phyloP scores from a whole-genome alignment of 2,113 vertebrate species.

The Coptodon bakossiorum region DNA sequence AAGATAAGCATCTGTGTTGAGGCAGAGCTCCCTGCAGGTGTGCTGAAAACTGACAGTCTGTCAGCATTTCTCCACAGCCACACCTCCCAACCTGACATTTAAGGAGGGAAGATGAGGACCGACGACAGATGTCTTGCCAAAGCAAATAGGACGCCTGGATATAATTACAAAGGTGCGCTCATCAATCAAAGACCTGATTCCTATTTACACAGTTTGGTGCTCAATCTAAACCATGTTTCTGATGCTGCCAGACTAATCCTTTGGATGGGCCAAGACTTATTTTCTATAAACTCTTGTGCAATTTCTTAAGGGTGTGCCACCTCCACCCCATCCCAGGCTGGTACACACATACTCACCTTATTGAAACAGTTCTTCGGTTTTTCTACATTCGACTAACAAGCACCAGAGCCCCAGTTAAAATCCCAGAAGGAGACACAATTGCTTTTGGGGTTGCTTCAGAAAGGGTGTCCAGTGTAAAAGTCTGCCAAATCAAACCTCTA shows the following conservation, averaged over 20 bases:
- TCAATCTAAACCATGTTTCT: conserved; percentile 13
- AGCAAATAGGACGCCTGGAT: conserved; percentile 57
- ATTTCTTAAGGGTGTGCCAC: neutral
- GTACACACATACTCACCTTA: neutral
- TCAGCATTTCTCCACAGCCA: conserved; percentile 40
- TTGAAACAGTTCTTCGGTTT: neutral
- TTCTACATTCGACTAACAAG: neutral
- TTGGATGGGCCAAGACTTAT: neutral
- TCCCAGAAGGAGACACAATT: neutral
- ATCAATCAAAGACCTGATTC: conserved; percentile 57
- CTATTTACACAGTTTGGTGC: conserved; percentile 50
- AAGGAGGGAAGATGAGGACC: conserved; percentile 24
- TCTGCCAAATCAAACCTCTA: neutral
- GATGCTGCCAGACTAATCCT: neutral
- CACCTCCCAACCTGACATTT: conserved; percentile 56
- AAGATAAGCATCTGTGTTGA: conserved; percentile 9
- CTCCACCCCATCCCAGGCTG: neutral
- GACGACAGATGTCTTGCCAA: conserved; percentile 66
- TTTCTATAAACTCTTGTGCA: neutral
- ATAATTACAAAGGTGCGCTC: conserved; percentile 64
- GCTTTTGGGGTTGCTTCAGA: neutral
- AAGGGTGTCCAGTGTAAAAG: neutral
- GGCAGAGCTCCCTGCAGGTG: conserved; percentile 57
- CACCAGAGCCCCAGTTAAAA: neutral
- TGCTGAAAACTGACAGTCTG: conserved; percentile 57